These are phyloP conservation scores for Carposina sasakii DNA, from an alignment of 1,140 invertebrate genomes.

Conservation along the genomic window DNA sequence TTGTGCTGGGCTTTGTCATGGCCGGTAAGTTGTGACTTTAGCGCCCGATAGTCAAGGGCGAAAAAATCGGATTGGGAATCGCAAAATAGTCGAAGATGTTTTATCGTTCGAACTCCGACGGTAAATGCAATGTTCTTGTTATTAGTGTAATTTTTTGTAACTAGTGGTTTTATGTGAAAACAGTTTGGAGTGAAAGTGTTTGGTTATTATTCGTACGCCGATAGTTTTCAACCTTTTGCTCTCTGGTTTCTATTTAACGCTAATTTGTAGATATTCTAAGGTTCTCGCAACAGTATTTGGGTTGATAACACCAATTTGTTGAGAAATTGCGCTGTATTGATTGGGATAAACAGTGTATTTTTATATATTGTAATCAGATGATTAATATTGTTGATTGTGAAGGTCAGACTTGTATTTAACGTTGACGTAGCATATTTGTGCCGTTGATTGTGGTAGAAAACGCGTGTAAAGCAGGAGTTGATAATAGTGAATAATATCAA, in stretches of 20 bases:
- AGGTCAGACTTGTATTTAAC: conserved; percentile 45
- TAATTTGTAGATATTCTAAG: conserved; percentile 42
- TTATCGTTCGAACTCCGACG: conserved; percentile 73
- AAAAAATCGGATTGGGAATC: conserved; percentile 70
- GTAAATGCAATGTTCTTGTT: conserved; percentile 73
- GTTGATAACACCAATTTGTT: too few species aligned
- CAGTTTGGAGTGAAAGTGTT: conserved; percentile 55
- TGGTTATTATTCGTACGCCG: conserved; percentile 55
- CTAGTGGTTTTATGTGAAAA: conserved; percentile 64
- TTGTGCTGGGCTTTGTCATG: conserved; percentile 74
- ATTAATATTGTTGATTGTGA: conserved; percentile 53
- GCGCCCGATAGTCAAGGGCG: conserved; percentile 72
- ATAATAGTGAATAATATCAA: too few species aligned
- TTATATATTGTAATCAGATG: conserved; percentile 57
- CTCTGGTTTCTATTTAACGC: conserved; percentile 43
- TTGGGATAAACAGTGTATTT: conserved; percentile 46
- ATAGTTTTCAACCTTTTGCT: conserved; percentile 59
- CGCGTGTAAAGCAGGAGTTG: too few species aligned
- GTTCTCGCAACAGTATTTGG: conserved; percentile 58
- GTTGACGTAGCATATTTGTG: conserved; percentile 34
- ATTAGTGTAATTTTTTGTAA: conserved; percentile 67
- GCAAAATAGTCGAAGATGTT: conserved; percentile 73
- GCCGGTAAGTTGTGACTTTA: conserved; percentile 74
- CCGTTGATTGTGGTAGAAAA: too few species aligned
- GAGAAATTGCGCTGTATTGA: too few species aligned